Conservation (phyloP, 2,888 invertebrate species). For the Epinotia bilunana region DNA sequence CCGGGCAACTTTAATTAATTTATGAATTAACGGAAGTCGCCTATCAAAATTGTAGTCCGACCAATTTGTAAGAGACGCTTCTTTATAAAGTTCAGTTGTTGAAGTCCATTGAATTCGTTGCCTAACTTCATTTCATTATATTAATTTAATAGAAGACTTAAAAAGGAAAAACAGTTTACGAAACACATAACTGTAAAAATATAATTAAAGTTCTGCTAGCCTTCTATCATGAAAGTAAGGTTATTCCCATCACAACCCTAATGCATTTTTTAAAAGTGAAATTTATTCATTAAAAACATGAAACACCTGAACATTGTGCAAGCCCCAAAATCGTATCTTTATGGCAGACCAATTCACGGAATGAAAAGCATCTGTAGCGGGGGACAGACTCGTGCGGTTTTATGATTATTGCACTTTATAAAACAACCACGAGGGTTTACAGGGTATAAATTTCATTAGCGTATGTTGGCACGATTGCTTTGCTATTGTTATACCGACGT, state of each 20-base stretch:
- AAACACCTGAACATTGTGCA: conserved; percentile 32
- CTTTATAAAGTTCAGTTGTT: conserved; percentile 34
- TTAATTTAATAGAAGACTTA: conserved; percentile 23
- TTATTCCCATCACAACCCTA: not conserved
- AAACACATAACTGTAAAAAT: not conserved
- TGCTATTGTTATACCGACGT: conserved; percentile 55
- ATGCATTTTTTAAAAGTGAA: not conserved
- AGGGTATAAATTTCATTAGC: conserved; percentile 82
- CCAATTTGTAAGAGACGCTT: conserved; percentile 52
- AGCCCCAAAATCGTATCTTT: conserved; percentile 37
- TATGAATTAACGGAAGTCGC: conserved; percentile 72
- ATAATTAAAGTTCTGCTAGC: too few species aligned
- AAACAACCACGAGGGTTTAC: conserved; percentile 75
- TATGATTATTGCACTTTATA: conserved; percentile 82
- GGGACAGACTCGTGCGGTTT: conserved; percentile 58
- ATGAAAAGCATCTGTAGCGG: conserved; percentile 43
- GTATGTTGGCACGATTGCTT: conserved; percentile 73
- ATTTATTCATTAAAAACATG: conserved; percentile 6
- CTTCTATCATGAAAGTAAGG: too few species aligned
- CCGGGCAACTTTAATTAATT: conserved; percentile 77
- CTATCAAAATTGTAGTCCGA: conserved; percentile 64
- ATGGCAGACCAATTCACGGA: conserved; percentile 39
- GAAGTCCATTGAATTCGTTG: conserved; percentile 32
- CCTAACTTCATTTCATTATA: conserved; percentile 19
- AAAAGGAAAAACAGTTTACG: not conserved